Evolutionary conservation across 2,113 vertebrate species (phyloP).

Genomic region (Numenius arquata): DNA sequence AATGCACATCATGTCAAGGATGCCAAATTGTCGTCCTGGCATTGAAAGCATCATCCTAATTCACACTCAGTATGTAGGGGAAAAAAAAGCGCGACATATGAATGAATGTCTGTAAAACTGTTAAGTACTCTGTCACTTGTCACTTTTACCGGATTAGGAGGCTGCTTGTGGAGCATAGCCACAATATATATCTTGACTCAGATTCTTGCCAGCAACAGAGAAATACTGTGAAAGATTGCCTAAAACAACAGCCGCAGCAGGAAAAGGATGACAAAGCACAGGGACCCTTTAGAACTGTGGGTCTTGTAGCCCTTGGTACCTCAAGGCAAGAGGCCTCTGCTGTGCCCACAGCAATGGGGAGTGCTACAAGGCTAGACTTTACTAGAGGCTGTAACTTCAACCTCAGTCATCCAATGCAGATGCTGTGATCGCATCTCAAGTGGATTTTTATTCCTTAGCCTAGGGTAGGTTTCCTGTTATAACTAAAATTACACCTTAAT

Average conservation of each 20-base stretch:
- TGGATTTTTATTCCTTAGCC: not conserved
- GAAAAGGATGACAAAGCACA: not conserved
- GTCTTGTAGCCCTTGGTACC: not conserved
- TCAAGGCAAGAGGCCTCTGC: not conserved
- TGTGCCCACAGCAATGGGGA: not conserved
- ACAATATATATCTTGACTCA: not conserved
- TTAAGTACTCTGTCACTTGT: not conserved
- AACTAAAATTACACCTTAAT: slow-evolving; percentile 45
- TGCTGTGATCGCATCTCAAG: not conserved
- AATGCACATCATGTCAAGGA: not conserved
- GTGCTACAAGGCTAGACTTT: not conserved
- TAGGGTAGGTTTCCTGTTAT: slow-evolving; percentile 1
- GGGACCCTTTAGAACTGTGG: not conserved
- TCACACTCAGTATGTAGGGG: not conserved
- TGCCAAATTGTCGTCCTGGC: not conserved
- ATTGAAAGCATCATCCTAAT: not conserved
- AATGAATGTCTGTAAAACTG: not conserved
- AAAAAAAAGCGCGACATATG: fast-evolving
- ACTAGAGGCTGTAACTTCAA: not conserved
- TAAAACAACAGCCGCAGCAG: not conserved
- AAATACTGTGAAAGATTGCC: not conserved
- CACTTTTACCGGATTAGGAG: not conserved
- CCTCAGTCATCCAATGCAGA: not conserved
- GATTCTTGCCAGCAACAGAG: not conserved
- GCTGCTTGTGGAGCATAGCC: not conserved